phyloP scores from a whole-genome alignment of 2,113 vertebrate genomes.

The Cavia porcellus region DNA sequence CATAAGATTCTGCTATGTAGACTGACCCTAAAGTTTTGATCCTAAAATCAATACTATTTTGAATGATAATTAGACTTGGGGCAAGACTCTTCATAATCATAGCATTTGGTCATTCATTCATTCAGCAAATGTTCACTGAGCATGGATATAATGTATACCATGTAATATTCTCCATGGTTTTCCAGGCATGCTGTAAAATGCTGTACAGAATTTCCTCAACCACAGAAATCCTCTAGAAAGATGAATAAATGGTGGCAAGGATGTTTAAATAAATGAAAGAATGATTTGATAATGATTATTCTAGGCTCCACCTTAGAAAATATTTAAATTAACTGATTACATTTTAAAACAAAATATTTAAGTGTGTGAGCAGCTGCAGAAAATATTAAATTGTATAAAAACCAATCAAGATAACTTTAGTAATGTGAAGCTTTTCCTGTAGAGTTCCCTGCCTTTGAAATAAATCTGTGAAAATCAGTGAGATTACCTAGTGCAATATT shows the following conservation, averaged over 20 bases:
- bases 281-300: neutral
- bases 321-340: neutral
- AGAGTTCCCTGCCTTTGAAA: neutral
- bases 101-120: neutral
- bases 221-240: neutral
- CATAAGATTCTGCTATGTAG: neutral
- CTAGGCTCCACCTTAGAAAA: neutral
- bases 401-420: neutral
- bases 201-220: neutral
- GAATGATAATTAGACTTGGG: neutral
- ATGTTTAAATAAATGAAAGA: neutral
- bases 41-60: neutral
- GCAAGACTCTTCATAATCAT: neutral
- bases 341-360: constrained; percentile 37
- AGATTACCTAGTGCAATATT: neutral
- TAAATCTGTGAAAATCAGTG: constrained; percentile 11
- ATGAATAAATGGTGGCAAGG: neutral
- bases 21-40: neutral
- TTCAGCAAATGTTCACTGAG: neutral
- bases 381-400: neutral
- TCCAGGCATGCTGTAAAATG: neutral
- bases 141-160: neutral
- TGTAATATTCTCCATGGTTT: neutral
- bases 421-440: neutral
- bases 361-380: neutral